Base-by-base conservation (phyloP, 2,888 invertebrate genomes). In the Temnothorax rugatulus region DNA sequence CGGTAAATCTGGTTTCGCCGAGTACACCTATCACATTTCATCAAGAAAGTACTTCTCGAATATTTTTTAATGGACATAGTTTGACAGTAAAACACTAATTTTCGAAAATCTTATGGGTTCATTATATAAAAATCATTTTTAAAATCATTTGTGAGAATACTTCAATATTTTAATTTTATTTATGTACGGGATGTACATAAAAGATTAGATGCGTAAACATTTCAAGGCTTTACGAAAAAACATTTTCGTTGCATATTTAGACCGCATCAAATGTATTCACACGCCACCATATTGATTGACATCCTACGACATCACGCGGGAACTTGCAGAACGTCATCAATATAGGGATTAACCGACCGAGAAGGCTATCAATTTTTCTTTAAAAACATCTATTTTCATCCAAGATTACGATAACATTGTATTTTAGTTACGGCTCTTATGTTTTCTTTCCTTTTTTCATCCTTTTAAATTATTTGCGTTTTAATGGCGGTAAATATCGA, bases 291-390 rank as follows among this genome's bases (percentile, higher is more conserved):
- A 13, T 52, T 66, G n/a, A 4, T 71, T 57, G 18, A 7, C 44
- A n/a, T 71, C 18, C 38, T 54, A 77, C 79, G 79, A 79, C 79
- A 79, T 79, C 79, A 18, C 21, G 11, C 73, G 79, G 79, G 4
- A 15, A 73, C 25, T 25, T 15, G 13, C 13, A 34, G 79, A 79
- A 59, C 44, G 3, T 44, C 11, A 29, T 44, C 4, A 47, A 34
- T 2, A 44, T 2, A 44, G 0, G 9, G 0, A 29, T 34, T 71
- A 44, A 79, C 74, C 79, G 79, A 79, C 57, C 2, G 79, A 79
- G 47, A 21, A 71, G 11, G 44, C 4, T 25, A 44, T 54, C 21
- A 4, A 4, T 21, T 64, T 18, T 4, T 38, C 0, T 9, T 21
- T 34, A 34, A 29, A 34, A 29, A 38, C 13, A 2, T 34, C 34